Evolutionary conservation across 2,797 vertebrate genomes (phyloP), one percentile per base, ranked within the genome.

Genomic region (Sebastes jordani): DNA sequence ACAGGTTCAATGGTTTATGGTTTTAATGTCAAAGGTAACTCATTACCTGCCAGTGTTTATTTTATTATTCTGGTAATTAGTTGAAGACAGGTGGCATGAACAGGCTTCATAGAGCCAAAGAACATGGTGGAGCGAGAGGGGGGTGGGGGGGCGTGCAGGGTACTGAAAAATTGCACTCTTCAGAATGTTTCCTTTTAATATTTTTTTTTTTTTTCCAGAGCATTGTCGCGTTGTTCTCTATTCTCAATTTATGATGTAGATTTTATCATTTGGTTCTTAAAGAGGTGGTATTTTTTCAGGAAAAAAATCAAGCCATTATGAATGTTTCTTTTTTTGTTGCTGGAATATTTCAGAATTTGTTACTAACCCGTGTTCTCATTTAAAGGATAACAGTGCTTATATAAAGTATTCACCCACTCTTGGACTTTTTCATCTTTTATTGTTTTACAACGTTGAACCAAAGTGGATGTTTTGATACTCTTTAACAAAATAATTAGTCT

Each of bases 211-310:
- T 81, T 52, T 77, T 78, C 67, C 74, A 88, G 72, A 82, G 58
- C 46, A 27, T 88, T 84, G 80, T 84, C 25, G 63, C 59, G 36
- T 86, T 78, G 75, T 90, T 85, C 80, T 88, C 56, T 82, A 6
- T 76, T 91, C 78, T 88, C 77, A 83, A 78, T 81, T 91, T 76
- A 54, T 83, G 81, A 82, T 92, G 89, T 94, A 84, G 91, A 87
- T 95, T 93, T 94, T 92, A 90, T 89, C 82, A 80, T 90, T 93
- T 88, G 89, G 93, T 95, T 96, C 92, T 89, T 91, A 92, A 89
- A 93, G 83, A 93, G 89, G 95, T 95, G 94, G 94, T 96, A 93
- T 94, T 93, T 95, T 94, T 95, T 95, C 92, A 95, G 93, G 93
- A 95, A 95, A 91, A 83, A 91, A 91, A 83, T 87, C 73, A 95